A percentile compares a stretch with the other conserved stretches of the same genome.
These are phyloP conservation scores for Andinoacara biseriatus DNA, from an alignment of 2,113 vertebrate genomes.

Conservation along the genomic window DNA sequence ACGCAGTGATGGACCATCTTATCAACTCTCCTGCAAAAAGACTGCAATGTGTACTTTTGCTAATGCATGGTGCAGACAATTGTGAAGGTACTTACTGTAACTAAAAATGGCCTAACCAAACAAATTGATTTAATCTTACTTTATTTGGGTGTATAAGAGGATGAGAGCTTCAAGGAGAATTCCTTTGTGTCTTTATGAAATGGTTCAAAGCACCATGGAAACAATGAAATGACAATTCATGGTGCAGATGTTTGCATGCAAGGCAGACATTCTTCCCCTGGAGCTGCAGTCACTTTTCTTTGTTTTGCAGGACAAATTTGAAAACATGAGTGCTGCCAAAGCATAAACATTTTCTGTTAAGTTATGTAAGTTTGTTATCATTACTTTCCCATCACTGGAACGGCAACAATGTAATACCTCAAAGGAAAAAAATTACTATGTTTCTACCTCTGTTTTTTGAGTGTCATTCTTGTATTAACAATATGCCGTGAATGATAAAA, in stretches of 20 bases:
- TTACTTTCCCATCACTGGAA: slow-evolving; percentile 11
- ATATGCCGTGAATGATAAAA: neutral
- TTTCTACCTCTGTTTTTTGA: slow-evolving; percentile 5
- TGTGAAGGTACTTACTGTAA: neutral
- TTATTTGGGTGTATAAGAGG: neutral
- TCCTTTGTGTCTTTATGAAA: slow-evolving; percentile 32
- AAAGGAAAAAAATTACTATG: slow-evolving; percentile 20
- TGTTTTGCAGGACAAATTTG: slow-evolving; percentile 16
- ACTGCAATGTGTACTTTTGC: neutral
- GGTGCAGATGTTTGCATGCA: slow-evolving; percentile 5
- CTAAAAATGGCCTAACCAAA: neutral
- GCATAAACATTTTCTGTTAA: slow-evolving; percentile 15
- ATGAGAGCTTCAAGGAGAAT: slow-evolving; percentile 10
- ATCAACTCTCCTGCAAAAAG: neutral
- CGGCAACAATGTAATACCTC: slow-evolving; percentile 19
- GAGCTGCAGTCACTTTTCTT: neutral
- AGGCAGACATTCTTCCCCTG: slow-evolving; percentile 1
- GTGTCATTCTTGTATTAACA: neutral
- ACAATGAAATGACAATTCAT: slow-evolving; percentile 20
- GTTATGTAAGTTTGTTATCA: slow-evolving; percentile 26
- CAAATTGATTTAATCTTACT: slow-evolving; percentile 6
- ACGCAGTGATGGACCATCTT: neutral
- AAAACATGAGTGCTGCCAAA: slow-evolving; percentile 10
- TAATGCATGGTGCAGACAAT: neutral
- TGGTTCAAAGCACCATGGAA: slow-evolving; percentile 25